These are phyloP conservation scores for Megaptera novaeangliae DNA, from an alignment of 2,113 vertebrate genomes.

Conservation along the genomic window DNA sequence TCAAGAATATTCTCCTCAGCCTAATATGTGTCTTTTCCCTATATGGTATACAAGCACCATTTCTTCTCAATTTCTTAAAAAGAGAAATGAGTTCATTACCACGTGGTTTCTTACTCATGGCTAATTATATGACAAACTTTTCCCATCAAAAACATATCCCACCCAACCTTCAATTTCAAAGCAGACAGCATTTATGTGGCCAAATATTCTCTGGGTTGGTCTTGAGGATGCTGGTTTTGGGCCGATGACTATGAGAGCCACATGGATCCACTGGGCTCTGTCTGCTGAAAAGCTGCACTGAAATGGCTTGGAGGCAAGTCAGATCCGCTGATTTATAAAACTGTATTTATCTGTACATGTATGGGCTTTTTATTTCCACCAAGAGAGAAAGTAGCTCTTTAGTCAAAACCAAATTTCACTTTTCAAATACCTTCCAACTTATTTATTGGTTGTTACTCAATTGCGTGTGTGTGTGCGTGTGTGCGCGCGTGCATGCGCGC, in stretches of 20 bases:
- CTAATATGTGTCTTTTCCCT: not conserved
- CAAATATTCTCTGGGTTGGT: not conserved
- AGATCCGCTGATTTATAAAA: conserved; percentile 36
- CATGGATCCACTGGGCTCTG: not conserved
- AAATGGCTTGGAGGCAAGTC: conserved; percentile 28
- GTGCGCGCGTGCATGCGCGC: not conserved
- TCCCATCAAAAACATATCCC: not conserved
- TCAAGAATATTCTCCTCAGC: conserved; percentile 27
- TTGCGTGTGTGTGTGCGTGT: conserved; percentile 48
- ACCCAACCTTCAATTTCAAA: not conserved
- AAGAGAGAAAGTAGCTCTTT: conserved; percentile 47
- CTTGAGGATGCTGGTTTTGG: not conserved
- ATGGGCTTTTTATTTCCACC: conserved; percentile 51
- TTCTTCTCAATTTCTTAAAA: conserved; percentile 42
- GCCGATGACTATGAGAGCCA: not conserved
- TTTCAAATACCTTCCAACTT: conserved; percentile 73
- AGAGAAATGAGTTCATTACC: conserved; percentile 38
- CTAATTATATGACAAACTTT: conserved; percentile 17
- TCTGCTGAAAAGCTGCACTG: not conserved
- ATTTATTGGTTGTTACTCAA: conserved; percentile 89
- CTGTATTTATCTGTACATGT: conserved; percentile 66
- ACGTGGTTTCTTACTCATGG: not conserved
- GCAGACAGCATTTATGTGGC: not conserved
- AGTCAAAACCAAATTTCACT: conserved; percentile 59
- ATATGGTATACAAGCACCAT: not conserved